Percentiles rank a stretch among this genome's conserved stretches.
These are phyloP conservation scores for Ciconia maguari DNA, from an alignment of 2,113 vertebrate genomes.

Conservation along the genomic window DNA sequence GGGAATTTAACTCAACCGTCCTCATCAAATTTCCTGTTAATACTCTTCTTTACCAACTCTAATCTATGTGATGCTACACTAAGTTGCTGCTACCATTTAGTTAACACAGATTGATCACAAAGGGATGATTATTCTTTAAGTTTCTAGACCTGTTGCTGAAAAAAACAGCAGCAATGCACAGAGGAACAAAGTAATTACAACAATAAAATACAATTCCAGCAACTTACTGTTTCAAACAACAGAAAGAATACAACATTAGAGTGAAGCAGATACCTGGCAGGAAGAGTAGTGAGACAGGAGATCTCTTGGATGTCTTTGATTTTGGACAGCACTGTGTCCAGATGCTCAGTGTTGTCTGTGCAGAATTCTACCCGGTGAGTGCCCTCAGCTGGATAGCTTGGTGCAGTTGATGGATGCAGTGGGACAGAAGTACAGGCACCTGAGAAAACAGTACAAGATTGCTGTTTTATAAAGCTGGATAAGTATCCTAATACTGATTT, in stretches of 20 bases:
- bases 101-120: background rate
- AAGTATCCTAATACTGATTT: background rate
- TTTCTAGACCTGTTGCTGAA: background rate
- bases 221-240: background rate
- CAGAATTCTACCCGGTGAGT: constrained; percentile 84
- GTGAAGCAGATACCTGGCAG: constrained; percentile 75
- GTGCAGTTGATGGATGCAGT: constrained; percentile 65
- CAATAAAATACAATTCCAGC: background rate
- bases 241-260: background rate
- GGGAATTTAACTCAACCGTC: background rate
- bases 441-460: background rate
- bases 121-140: background rate
- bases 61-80: background rate
- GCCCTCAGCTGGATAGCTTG: constrained; percentile 39
- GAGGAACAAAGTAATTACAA: background rate
- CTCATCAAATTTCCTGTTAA: background rate
- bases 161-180: background rate
- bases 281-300: constrained; percentile 64
- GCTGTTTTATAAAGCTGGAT: background rate
- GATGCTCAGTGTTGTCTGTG: constrained; percentile 50
- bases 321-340: constrained; percentile 71
- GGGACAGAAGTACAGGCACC: constrained; percentile 67
- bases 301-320: constrained; percentile 70
- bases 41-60: background rate
- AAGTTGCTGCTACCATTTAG: background rate